These are phyloP conservation scores for Paelopatides confundens DNA, from an alignment of 53 echinoderm and acorn worm genomes.

Conservation along the genomic window DNA sequence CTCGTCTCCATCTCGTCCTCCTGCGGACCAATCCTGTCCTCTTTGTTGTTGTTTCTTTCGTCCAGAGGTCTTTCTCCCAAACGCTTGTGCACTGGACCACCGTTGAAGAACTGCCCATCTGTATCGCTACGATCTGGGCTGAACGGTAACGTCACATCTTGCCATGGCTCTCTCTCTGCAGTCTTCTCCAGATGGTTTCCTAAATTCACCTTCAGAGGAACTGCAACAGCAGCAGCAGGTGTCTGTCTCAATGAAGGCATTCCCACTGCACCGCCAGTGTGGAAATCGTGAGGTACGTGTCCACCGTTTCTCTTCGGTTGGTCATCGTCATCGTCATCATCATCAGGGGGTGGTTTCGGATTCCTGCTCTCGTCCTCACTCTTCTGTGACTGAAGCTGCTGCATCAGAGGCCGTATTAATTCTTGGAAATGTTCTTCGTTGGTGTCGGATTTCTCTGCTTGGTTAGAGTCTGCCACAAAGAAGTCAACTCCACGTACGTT, in stretches of 20 bases:
- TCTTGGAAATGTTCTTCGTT: slow-evolving; percentile 41
- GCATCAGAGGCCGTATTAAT: slow-evolving; percentile 35
- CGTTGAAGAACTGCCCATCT: slow-evolving; percentile 3
- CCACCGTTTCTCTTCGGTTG: background rate
- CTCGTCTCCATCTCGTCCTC: background rate
- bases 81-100: slow-evolving; percentile 16
- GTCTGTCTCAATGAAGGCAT: slow-evolving; percentile 23
- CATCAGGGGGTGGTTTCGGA: background rate
- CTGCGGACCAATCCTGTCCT: background rate
- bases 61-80: slow-evolving; percentile 39
- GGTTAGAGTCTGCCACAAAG: background rate
- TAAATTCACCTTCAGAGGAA: background rate
- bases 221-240: background rate
- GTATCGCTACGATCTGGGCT: slow-evolving; percentile 26
- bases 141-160: slow-evolving; percentile 43
- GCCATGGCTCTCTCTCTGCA: slow-evolving; percentile 38
- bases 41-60: slow-evolving; percentile 2
- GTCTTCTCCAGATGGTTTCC: background rate
- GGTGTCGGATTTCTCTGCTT: background rate
- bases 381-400: slow-evolving; percentile 37
- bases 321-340: background rate
- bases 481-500: background rate
- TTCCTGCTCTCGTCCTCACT: slow-evolving; percentile 43
- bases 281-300: slow-evolving; percentile 26
- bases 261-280: slow-evolving; percentile 8